Base-by-base conservation (phyloP, 2,113 vertebrate genomes). In the Danionella cerebrum region DNA sequence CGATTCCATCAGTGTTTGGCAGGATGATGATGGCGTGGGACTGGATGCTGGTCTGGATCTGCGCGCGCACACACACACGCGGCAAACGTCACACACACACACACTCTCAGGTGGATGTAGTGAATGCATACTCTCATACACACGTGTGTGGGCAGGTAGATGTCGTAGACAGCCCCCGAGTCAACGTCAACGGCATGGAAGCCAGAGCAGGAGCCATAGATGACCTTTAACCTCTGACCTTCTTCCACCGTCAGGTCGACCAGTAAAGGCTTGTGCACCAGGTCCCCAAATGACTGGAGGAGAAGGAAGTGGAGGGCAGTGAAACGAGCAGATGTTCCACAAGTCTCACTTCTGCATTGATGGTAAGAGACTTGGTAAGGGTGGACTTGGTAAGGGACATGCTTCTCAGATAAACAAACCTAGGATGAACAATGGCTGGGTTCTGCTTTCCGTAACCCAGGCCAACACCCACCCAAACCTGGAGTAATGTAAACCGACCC, bases 21-120 rank as follows among this genome's bases (percentile, higher is more conserved):
- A 99, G 91, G 75, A 99, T 98, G 80, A 99, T 99, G 84, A 99
- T 97, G 27, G 96, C 95, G 0, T 99, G 95, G 38, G 96, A 94
- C 79, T 98, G 95, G 80, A 99, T 98, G 76, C 83, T 93, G 33
- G 87, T 96, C 75, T 97, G 94, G 83, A 99, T 99, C 96, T 98
- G 80, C 19, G 73, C 6, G 2, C 12, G 5, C n/a, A 24, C 21
- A 74, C 6, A 3, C 12, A 6, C n/a, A 24, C 21, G 25, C 6
- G 59, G 7, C 13, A n/a, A 4, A 11, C 27, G 16, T 8, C 6
- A 18, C 54, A 36, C 2, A 60, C n/a, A 21, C 16, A 19, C 12
- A 7, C 2, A 10, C 10, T 47, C 1, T 4, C 1, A 8, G 10
- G 55, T 3, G 2, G 13, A 25, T 27, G 39, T n/a, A 33, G 5